Percentiles rank a stretch among this genome's conserved stretches.
phyloP scores from a whole-genome alignment of 2,888 invertebrate genomes.

The Phengaris arion region DNA sequence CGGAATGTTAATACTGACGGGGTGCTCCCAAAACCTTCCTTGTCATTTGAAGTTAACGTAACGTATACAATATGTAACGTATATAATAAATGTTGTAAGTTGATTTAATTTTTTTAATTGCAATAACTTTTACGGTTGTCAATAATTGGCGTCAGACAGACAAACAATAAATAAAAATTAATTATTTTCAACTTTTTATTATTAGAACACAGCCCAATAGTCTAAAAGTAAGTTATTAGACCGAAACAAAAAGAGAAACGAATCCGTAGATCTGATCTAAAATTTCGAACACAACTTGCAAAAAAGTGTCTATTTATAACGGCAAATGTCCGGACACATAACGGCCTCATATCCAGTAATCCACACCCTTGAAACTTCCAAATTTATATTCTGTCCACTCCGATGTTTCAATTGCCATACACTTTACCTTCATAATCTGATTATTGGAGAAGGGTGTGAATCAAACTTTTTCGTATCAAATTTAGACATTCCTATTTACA shows the following conservation, averaged over 20 bases:
- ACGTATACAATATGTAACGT: not conserved
- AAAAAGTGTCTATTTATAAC: constrained; percentile 39
- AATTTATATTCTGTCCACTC: constrained; percentile 73
- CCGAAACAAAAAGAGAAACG: not conserved
- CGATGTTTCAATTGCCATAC: constrained; percentile 73
- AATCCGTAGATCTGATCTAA: not conserved
- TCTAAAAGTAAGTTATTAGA: not conserved
- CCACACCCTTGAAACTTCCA: constrained; percentile 52
- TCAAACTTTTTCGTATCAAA: constrained; percentile 44
- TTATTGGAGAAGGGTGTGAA: constrained; percentile 62
- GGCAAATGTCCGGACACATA: constrained; percentile 42
- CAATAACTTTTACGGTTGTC: too few species aligned
- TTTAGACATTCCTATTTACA: constrained; percentile 36
- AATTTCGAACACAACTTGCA: constrained; percentile 43
- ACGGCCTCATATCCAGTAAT: constrained; percentile 57
- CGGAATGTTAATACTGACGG: constrained; percentile 55
- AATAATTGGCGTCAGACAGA: too few species aligned
- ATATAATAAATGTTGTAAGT: too few species aligned
- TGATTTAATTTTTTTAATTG: too few species aligned
- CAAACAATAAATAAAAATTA: too few species aligned
- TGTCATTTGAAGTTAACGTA: not conserved
- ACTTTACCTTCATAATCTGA: constrained; percentile 64
- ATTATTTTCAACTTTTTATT: too few species aligned
- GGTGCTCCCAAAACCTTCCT: constrained; percentile 36
- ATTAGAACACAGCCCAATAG: too few species aligned